phyloP scores from a whole-genome alignment of 2,888 invertebrate species.

The Abrostola tripartita region DNA sequence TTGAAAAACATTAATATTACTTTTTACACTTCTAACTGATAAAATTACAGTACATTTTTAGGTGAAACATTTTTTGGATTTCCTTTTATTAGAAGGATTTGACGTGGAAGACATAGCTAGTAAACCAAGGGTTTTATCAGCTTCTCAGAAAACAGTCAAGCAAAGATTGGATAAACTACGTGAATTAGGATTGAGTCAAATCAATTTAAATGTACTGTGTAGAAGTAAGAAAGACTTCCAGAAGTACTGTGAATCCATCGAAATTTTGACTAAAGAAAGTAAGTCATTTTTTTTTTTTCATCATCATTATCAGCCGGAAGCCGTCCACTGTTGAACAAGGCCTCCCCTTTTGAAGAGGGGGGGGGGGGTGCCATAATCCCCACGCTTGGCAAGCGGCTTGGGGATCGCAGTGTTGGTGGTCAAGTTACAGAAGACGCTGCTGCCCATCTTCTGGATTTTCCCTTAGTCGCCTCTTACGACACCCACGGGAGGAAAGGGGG shows the following conservation, averaged over 20 bases:
- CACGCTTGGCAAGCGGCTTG: too few relatives aligned
- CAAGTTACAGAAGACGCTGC: too few relatives aligned
- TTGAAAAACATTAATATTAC: neutral
- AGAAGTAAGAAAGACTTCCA: constrained; percentile 87
- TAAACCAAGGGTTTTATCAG: constrained; percentile 87
- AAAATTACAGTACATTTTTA: constrained; percentile 59
- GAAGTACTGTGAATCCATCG: constrained; percentile 79
- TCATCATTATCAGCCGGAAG: too few relatives aligned
- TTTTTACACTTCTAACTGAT: constrained; percentile 3
- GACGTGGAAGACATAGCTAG: constrained; percentile 84
- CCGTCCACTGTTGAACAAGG: too few relatives aligned
- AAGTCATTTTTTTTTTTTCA: too few relatives aligned
- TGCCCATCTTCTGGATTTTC: too few relatives aligned
- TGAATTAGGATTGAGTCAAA: constrained; percentile 78
- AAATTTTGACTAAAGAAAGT: constrained; percentile 50
- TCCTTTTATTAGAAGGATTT: constrained; percentile 86
- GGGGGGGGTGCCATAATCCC: too few relatives aligned
- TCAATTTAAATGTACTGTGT: constrained; percentile 87
- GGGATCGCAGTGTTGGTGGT: too few relatives aligned
- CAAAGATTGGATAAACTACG: constrained; percentile 84
- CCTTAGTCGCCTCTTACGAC: too few relatives aligned
- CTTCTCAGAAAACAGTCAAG: constrained; percentile 87
- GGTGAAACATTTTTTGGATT: constrained; percentile 89
- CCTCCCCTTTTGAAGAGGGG: too few relatives aligned
- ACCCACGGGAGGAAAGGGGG: too few relatives aligned